Conservation (phyloP, 2,888 invertebrate genomes). For the Caenorhabditis doughertyi region DNA sequence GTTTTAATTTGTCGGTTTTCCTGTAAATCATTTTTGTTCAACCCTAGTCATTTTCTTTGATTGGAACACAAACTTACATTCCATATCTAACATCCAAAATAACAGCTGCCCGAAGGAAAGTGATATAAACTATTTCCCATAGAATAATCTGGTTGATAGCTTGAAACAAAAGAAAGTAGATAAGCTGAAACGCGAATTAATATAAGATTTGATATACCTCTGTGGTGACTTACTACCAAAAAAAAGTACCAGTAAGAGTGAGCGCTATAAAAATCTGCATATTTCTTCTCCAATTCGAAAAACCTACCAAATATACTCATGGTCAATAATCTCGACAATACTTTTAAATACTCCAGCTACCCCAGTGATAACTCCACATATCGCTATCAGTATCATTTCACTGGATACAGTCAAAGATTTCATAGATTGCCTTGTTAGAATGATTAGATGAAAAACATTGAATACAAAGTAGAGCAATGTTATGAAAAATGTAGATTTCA, state of each 20-base stretch:
- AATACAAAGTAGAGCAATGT: conserved; percentile 8
- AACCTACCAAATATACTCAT: conserved; percentile 19
- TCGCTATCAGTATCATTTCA: conserved; percentile 53
- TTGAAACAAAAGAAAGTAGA: conserved; percentile 19
- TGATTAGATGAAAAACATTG: conserved; percentile 51
- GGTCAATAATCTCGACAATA: conserved; percentile 21
- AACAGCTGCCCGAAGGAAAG: conserved; percentile 22
- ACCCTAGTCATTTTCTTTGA: background rate
- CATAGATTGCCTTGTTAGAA: conserved; percentile 39
- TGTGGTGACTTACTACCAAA: conserved; percentile 24
- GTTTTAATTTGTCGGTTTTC: conserved; percentile 15
- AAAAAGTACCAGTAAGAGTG: conserved; percentile 30
- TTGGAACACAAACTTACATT: conserved; percentile 23
- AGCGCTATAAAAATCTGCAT: background rate
- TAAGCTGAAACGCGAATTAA: conserved; percentile 30
- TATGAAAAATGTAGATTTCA: conserved; percentile 11
- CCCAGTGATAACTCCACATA: conserved; percentile 43
- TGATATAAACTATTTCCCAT: conserved; percentile 47
- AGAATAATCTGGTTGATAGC: conserved; percentile 36
- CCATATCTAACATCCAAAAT: conserved; percentile 39
- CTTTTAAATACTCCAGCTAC: conserved; percentile 14
- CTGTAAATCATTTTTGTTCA: conserved; percentile 10
- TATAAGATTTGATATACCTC: no score
- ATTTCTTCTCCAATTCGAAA: background rate
- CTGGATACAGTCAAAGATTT: conserved; percentile 38